These are phyloP conservation scores for Dendrocincla fuliginosa DNA, from an alignment of 2,797 vertebrate genomes.

Conservation along the genomic window DNA sequence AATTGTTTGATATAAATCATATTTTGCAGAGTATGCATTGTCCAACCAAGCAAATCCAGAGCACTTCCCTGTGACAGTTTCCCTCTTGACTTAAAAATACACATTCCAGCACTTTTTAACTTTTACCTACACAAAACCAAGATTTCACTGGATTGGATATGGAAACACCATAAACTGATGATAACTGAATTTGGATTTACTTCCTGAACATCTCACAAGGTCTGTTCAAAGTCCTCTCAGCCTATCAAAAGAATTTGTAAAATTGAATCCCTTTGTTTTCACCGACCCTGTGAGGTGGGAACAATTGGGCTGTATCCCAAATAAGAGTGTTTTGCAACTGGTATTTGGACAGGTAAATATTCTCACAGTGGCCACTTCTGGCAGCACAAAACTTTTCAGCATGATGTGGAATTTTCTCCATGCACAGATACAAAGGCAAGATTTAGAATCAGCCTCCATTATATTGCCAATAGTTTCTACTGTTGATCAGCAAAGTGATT, in stretches of 20 bases:
- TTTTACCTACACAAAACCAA: not conserved
- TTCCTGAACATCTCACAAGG: not conserved
- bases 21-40: not conserved
- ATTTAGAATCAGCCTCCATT: not conserved
- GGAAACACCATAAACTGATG: not conserved
- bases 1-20: not conserved
- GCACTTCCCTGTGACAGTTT: not conserved
- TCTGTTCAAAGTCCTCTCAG: not conserved
- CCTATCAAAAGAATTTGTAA: not conserved
- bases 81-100: not conserved
- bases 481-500: not conserved
- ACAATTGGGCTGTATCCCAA: not conserved
- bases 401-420: not conserved
- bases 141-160: not conserved
- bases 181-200: not conserved
- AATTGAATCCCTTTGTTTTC: not conserved
- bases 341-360: not conserved
- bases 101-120: not conserved
- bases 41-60: not conserved
- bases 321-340: accelerated
- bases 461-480: not conserved
- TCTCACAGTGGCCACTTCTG: not conserved
- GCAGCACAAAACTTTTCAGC: not conserved
- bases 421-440: not conserved
- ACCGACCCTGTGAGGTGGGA: not conserved